Percentiles rank a stretch among this genome's conserved stretches.
Conservation (phyloP, 1,140 invertebrate genomes). For the Asbolus verrucosus region DNA sequence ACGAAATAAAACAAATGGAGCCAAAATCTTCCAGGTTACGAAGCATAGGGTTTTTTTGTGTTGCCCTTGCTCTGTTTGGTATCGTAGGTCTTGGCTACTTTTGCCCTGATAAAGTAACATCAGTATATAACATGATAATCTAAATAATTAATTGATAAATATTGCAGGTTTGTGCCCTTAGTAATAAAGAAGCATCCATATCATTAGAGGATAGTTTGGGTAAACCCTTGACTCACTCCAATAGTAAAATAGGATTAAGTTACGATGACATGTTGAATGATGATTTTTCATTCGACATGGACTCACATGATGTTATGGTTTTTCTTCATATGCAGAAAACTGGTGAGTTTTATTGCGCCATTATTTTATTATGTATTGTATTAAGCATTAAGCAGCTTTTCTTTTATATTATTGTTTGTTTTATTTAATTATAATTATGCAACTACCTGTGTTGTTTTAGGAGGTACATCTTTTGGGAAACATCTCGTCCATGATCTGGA, state of each 20-base stretch:
- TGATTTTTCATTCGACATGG: constrained; percentile 89
- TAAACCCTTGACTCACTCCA: constrained; percentile 68
- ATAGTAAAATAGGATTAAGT: constrained; percentile 72
- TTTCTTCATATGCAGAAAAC: constrained; percentile 99
- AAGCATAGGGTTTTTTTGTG: constrained; percentile 81
- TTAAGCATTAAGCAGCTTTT: too few species aligned
- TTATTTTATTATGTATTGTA: too few species aligned
- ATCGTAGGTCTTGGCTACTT: constrained; percentile 90
- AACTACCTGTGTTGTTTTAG: too few species aligned
- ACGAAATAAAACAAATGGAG: constrained; percentile 84
- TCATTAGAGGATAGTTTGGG: constrained; percentile 70
- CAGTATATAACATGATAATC: too few species aligned
- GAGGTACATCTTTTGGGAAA: constrained; percentile 93
- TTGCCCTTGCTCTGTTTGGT: constrained; percentile 81
- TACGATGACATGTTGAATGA: constrained; percentile 89
- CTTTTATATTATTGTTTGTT: too few species aligned
- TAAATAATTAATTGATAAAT: too few species aligned
- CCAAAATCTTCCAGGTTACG: constrained; percentile 76
- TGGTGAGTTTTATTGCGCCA: too few species aligned
- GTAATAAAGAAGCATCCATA: constrained; percentile 70
- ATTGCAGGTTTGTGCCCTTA: constrained; percentile 76
- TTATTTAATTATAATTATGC: too few species aligned
- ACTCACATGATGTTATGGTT: constrained; percentile 95
- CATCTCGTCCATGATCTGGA: constrained; percentile 95
- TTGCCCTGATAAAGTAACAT: constrained; percentile 85